Evolutionary conservation across 2,888 invertebrate genomes (phyloP), one percentile per base, ranked within the genome.

Genomic region (Melipona beecheii): DNA sequence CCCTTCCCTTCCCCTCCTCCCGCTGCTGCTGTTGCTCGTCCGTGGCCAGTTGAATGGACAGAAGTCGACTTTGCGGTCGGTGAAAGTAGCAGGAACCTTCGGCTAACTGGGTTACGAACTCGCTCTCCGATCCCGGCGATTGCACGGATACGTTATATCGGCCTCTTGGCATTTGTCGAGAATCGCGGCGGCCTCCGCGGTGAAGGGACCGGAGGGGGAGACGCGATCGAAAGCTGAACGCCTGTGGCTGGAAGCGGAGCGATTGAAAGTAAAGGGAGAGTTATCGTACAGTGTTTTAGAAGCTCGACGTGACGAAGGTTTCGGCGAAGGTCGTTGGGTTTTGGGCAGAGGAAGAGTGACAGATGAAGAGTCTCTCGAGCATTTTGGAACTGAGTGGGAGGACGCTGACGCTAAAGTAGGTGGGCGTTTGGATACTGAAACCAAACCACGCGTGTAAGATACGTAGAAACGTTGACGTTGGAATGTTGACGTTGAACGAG

Each of bases 21-120:
- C 9, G 9, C 36, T 43, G 36, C 36, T 9, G 36, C 9, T 9
- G 36, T 36, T 36, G 36, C 36, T 36, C 36, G 36, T 36, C 31
- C 50, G 52, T 31, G 17, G 68, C 66, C 81, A 83, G 87, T 87
- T 87, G 87, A 87, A 87, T 87, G 87, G 76, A 62, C 75, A 69
- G 75, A 83, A 70, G 75, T 77, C 43, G 71, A 78, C 76, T 75
- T 71, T 68, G 87, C 80, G 78, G 78, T 71, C 79, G 86, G 87
- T 86, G 87, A 87, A 87, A 87, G 87, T 86, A 82, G 81, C 74
- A 78, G 78, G 83, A 85, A 75, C 85, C 87, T 85, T 87, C 83
- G 70, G 76, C 76, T 82, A 87, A 87, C 84, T 84, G 79, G 86
- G 80, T 87, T 82, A 82, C 87, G 74, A 87, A 85, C 27, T 27